Conservation (phyloP, 2,797 vertebrate genomes). For the Pantherophis vulpinus region DNA sequence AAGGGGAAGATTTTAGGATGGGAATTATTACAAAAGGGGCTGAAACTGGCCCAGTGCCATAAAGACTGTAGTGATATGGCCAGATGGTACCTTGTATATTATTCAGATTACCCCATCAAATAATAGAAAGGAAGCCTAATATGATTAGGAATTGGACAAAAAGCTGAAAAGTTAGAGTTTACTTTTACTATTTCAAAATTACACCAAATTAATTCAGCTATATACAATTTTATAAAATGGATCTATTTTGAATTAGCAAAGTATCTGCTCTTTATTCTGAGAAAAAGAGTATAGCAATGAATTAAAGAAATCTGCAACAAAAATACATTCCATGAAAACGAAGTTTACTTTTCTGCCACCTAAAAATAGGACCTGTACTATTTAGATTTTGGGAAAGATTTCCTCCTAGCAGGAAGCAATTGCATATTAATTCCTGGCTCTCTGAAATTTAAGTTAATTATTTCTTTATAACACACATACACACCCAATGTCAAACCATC, state of each 20-base stretch:
- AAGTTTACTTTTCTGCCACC: slow-evolving; percentile 26
- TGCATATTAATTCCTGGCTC: slow-evolving; percentile 25
- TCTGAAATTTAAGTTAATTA: slow-evolving; percentile 24
- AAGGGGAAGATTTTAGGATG: background rate
- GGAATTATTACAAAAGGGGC: background rate
- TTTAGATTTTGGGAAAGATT: slow-evolving; percentile 30
- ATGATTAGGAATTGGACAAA: no score
- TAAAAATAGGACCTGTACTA: slow-evolving; percentile 11
- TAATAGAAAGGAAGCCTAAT: no score
- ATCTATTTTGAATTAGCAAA: no score
- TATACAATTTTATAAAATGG: no score
- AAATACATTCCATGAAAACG: no score
- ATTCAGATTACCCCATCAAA: no score
- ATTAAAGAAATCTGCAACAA: no score
- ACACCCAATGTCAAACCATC: background rate
- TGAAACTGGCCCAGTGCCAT: background rate
- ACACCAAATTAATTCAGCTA: no score
- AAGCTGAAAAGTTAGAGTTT: no score
- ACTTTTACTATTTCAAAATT: no score
- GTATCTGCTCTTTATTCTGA: no score
- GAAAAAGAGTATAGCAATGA: no score
- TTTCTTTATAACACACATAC: slow-evolving; percentile 4
- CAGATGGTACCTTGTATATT: background rate
- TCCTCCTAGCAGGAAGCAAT: slow-evolving; percentile 21
- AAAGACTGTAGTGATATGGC: background rate